Evolutionary conservation across 2,888 invertebrate species (phyloP).

Genomic region (Drosophila quasianomalipes): DNA sequence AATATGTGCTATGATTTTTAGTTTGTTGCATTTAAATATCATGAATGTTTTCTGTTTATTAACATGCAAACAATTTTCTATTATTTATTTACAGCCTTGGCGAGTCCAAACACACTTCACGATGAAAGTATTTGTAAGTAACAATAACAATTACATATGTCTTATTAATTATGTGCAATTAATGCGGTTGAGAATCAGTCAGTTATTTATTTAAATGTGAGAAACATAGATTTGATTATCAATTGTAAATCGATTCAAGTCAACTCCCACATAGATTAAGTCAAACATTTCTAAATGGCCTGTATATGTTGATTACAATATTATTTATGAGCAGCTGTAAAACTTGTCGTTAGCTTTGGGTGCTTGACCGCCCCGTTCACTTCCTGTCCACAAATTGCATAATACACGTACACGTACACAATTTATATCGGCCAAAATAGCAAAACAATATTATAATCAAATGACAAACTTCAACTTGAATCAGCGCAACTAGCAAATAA

Average conservation of each 20-base stretch:
- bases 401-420: constrained; percentile 11
- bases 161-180: constrained; percentile 45
- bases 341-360: constrained; percentile 19
- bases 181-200: constrained; percentile 21
- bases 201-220: constrained; percentile 44
- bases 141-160: constrained; percentile 39
- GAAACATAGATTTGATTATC: constrained; percentile 41
- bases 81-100: constrained; percentile 69
- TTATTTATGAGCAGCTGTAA: constrained; percentile 9
- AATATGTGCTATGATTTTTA: constrained; percentile 4
- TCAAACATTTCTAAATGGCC: constrained; percentile 9
- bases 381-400: constrained; percentile 58
- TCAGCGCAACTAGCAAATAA: constrained; percentile 32
- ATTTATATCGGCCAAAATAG: constrained; percentile 27
- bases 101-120: constrained; percentile 67
- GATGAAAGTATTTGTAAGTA: constrained; percentile 88
- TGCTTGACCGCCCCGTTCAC: constrained; percentile 46
- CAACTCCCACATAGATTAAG: constrained; percentile 53
- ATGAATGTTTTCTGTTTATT: constrained; percentile 21
- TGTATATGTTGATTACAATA: neutral
- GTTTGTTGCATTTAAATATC: constrained; percentile 1
- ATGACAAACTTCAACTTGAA: constrained; percentile 74
- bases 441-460: constrained; percentile 27
- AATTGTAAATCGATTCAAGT: constrained; percentile 21
- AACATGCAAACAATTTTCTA: constrained; percentile 30